These are phyloP conservation scores for Heliconius cydno DNA, from an alignment of 2,888 invertebrate species.

Conservation along the genomic window DNA sequence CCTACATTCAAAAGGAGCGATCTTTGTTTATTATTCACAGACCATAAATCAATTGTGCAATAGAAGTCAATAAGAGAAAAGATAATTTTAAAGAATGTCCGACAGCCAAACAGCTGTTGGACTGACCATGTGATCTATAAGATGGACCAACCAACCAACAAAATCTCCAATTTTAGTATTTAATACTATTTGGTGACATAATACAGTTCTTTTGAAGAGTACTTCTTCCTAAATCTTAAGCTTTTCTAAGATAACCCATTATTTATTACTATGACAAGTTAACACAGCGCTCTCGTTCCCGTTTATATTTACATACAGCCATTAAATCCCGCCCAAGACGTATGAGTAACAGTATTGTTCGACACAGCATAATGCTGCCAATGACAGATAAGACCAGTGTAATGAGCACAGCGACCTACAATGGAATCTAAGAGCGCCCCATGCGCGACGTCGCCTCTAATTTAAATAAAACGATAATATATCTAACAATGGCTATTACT, in stretches of 20 bases:
- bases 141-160: neutral
- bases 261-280: conserved; percentile 1
- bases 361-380: conserved; percentile 72
- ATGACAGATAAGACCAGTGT: conserved; percentile 77
- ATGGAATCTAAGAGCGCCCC: conserved; percentile 59
- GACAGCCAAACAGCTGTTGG: conserved; percentile 60
- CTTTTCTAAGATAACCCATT: neutral
- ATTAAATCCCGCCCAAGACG: conserved; percentile 53
- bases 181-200: conserved; percentile 2
- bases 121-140: conserved; percentile 46
- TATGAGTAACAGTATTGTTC: conserved; percentile 69
- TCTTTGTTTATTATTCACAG: conserved; percentile 60
- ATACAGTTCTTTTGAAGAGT: neutral
- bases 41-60: conserved; percentile 75
- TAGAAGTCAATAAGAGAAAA: conserved; percentile 62
- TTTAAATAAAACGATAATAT: conserved; percentile 51
- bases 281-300: conserved; percentile 34
- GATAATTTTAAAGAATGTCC: conserved; percentile 54
- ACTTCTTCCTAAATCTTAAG: neutral
- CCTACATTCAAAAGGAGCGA: conserved; percentile 68
- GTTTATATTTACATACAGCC: conserved; percentile 41
- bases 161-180: neutral
- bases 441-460: conserved; percentile 53
- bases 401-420: conserved; percentile 69
- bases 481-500: conserved; percentile 38